These are phyloP conservation scores for Galerucella nymphaeae DNA, from an alignment of 2,888 invertebrate species.

Conservation along the genomic window DNA sequence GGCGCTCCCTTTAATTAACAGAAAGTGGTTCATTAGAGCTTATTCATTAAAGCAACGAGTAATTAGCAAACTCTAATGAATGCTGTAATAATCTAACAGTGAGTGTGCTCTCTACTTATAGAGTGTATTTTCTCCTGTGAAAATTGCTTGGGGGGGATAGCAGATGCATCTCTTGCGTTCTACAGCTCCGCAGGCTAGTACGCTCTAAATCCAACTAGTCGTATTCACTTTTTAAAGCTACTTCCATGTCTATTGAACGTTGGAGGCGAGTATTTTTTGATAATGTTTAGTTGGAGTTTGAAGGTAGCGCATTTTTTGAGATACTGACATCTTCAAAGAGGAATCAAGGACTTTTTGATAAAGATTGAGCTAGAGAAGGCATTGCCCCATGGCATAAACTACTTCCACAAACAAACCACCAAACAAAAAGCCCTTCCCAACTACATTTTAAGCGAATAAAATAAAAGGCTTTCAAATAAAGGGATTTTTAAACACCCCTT, in stretches of 20 bases:
- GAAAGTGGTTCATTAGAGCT: constrained; percentile 92
- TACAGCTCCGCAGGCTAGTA: constrained; percentile 27
- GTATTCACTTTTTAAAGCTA: not conserved
- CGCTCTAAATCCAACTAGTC: not conserved
- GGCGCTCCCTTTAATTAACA: constrained; percentile 83
- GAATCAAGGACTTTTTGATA: no score
- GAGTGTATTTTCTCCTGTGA: constrained; percentile 52
- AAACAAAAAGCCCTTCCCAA: not conserved
- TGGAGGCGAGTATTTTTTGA: no score
- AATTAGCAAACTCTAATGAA: constrained; percentile 90
- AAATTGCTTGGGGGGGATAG: constrained; percentile 44
- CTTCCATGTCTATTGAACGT: not conserved
- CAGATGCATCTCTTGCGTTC: constrained; percentile 6
- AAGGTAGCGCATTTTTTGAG: no score
- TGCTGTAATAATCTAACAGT: constrained; percentile 81
- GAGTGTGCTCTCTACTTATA: constrained; percentile 60
- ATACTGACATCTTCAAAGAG: no score
- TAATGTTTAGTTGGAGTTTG: no score
- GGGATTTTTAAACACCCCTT: not conserved
- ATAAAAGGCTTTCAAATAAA: constrained; percentile 1
- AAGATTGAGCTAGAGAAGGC: no score
- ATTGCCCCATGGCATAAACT: no score
- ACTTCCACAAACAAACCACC: not conserved
- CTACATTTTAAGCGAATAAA: not conserved
- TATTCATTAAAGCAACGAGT: constrained; percentile 91